These are phyloP conservation scores for Cryptocephalus moraei DNA, from an alignment of 2,888 invertebrate species.

Conservation along the genomic window DNA sequence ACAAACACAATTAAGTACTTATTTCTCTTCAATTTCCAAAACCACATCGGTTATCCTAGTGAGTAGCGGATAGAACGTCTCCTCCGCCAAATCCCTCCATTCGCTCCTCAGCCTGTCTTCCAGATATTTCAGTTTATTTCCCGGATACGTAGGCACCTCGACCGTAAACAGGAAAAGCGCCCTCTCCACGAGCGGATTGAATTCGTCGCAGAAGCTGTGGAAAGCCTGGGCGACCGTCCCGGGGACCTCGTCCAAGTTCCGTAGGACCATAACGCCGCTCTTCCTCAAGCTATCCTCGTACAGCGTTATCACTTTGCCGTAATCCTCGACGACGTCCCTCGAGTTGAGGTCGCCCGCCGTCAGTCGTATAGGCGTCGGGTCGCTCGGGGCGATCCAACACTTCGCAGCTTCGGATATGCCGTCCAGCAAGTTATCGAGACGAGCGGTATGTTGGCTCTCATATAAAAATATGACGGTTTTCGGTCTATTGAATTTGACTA, in stretches of 20 bases:
- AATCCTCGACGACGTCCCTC: constrained; percentile 23
- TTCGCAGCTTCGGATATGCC: constrained; percentile 24
- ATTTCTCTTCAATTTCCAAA: constrained; percentile 7
- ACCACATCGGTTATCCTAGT: constrained; percentile 37
- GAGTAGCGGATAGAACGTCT: constrained; percentile 38
- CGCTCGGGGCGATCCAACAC: constrained; percentile 17
- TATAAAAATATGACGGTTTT: too few species aligned
- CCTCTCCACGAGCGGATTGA: constrained; percentile 37
- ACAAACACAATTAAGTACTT: too few species aligned
- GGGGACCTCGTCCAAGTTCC: constrained; percentile 31
- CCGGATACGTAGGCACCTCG: constrained; percentile 22
- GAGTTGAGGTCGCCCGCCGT: constrained; percentile 25
- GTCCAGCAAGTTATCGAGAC: too few species aligned
- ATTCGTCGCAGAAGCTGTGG: constrained; percentile 48
- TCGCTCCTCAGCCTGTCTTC: constrained; percentile 30
- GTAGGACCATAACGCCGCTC: constrained; percentile 30
- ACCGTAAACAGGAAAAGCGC: constrained; percentile 40
- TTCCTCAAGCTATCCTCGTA: constrained; percentile 22
- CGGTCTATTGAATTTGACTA: too few species aligned
- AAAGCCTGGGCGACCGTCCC: constrained; percentile 40
- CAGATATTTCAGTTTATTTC: constrained; percentile 22
- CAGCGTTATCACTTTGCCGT: constrained; percentile 25
- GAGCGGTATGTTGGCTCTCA: too few species aligned
- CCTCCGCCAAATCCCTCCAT: constrained; percentile 34
- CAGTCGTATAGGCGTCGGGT: constrained; percentile 19